Evolutionary conservation across 2,888 invertebrate genomes (phyloP).

Genomic region (Thera britannica): DNA sequence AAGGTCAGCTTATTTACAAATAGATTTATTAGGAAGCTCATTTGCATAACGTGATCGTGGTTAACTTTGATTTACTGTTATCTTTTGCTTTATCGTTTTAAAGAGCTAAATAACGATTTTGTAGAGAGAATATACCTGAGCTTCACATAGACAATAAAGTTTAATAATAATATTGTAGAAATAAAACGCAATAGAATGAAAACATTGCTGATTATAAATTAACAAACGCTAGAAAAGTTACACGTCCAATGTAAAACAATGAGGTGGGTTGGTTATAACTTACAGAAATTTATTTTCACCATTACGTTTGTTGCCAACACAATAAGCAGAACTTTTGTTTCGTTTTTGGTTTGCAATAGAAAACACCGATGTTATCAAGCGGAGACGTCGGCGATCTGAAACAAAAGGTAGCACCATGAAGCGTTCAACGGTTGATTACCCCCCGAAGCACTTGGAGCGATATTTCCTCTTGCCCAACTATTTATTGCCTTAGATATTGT

Average conservation of each 20-base stretch:
- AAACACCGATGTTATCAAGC: slow-evolving; percentile 45
- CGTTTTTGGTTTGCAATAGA: slow-evolving; percentile 45
- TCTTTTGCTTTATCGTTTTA: slow-evolving; percentile 23
- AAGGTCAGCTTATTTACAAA: slow-evolving; percentile 37
- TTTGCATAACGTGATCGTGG: slow-evolving; percentile 34
- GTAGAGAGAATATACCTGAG: background rate
- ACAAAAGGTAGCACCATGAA: slow-evolving; percentile 56
- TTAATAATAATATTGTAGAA: background rate
- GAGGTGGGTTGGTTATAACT: slow-evolving; percentile 33
- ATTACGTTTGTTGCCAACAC: slow-evolving; percentile 42
- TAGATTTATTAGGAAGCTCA: slow-evolving; percentile 33
- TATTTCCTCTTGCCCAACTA: slow-evolving; percentile 44
- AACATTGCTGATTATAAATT: background rate
- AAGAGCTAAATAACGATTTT: slow-evolving; percentile 3
- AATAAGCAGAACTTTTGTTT: slow-evolving; percentile 44
- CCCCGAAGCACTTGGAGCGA: slow-evolving; percentile 54
- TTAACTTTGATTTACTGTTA: slow-evolving; percentile 29
- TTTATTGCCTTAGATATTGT: slow-evolving; percentile 48
- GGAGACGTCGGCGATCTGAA: slow-evolving; percentile 50
- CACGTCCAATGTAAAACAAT: slow-evolving; percentile 20
- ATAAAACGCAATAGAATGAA: background rate
- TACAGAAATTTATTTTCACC: slow-evolving; percentile 40
- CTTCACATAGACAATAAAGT: background rate
- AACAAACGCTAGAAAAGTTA: slow-evolving; percentile 6
- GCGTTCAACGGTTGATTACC: slow-evolving; percentile 56